Evolutionary conservation across 2,888 invertebrate species (phyloP), one percentile per base, ranked within the genome.

Genomic region (Dicranocentrus wangi): DNA sequence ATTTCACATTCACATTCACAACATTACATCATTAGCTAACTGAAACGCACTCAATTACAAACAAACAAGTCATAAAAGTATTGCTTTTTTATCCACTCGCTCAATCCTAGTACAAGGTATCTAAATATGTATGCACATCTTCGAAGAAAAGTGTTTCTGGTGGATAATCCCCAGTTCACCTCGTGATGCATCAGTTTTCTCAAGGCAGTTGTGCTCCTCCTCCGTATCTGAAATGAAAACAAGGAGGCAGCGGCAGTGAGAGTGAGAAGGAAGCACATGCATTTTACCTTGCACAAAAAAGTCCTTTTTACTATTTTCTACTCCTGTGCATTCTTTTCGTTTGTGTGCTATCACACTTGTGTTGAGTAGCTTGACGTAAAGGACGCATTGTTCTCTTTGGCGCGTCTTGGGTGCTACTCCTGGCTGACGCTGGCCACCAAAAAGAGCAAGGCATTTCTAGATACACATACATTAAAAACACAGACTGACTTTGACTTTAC

Each of bases 351-450:
- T 53, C 15, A 51, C 51, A 32, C 32, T 0, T 21, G 51, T 27
- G 25, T 21, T 32, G 23, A 42, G 17, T 42, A 55, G 17, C 17
- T 43, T 60, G 51, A 71, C 60, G 71, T 43, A 43, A 42, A 53
- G 55, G 55, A 70, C 58, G 71, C 60, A 58, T 61, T 61, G 32
- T 15, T 60, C 10, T 32, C 42, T 42, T 71, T 71, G 71, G 71
- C 71, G 71, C 71, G 71, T 60, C 60, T 71, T 58, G 71, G 60
- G 60, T 71, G 23, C 58, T 60, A 32, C 32, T 32, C n/a, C n/a
- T n/a, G n/a, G n/a, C n/a, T n/a, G n/a, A n/a, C n/a, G n/a, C 55
- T 58, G 32, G 69, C 51, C 47, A 43, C 21, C 17, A 53, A 15
- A 66, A 68, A 68, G 39, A 63, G 13, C 23, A 21, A 32, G 39